Percentiles rank a stretch among this genome's conserved stretches.
These are phyloP conservation scores for Intellagama lesueurii DNA, from an alignment of 2,797 vertebrate genomes.

Conservation along the genomic window DNA sequence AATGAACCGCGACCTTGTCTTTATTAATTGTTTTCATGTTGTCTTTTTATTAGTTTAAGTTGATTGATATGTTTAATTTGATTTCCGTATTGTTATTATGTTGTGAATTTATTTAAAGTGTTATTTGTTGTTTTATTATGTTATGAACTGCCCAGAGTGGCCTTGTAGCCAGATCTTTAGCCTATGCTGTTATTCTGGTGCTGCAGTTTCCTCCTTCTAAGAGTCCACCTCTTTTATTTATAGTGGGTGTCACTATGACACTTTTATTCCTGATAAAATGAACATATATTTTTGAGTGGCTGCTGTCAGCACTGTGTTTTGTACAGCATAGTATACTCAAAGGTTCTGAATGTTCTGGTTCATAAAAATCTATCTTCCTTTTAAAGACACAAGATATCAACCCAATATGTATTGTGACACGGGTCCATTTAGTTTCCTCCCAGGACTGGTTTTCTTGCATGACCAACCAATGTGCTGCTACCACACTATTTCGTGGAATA, in stretches of 20 bases:
- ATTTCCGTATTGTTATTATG: no score
- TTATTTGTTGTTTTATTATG: no score
- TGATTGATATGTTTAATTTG: no score
- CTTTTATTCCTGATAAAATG: conserved; percentile 25
- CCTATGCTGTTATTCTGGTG: conserved; percentile 12
- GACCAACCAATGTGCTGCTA: not conserved
- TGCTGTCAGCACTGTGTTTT: not conserved
- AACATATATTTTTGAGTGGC: conserved; percentile 9
- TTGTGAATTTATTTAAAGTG: no score
- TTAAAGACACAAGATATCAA: conserved; percentile 14
- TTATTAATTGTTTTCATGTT: not conserved
- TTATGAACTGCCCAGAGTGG: no score
- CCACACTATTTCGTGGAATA: conserved; percentile 7
- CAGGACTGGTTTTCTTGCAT: conserved; percentile 15
- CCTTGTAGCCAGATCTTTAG: conserved; percentile 6
- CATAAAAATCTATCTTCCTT: conserved; percentile 37
- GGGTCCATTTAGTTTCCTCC: not conserved
- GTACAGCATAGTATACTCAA: not conserved
- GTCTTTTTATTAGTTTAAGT: no score
- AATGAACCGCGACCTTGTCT: no score
- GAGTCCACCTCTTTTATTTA: conserved; percentile 9
- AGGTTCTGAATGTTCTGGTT: conserved; percentile 18
- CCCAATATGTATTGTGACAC: not conserved
- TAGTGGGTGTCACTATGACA: conserved; percentile 12
- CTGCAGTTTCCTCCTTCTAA: conserved; percentile 34